phyloP scores from a whole-genome alignment of 2,113 vertebrate genomes.

The Myxocyprinus asiaticus region DNA sequence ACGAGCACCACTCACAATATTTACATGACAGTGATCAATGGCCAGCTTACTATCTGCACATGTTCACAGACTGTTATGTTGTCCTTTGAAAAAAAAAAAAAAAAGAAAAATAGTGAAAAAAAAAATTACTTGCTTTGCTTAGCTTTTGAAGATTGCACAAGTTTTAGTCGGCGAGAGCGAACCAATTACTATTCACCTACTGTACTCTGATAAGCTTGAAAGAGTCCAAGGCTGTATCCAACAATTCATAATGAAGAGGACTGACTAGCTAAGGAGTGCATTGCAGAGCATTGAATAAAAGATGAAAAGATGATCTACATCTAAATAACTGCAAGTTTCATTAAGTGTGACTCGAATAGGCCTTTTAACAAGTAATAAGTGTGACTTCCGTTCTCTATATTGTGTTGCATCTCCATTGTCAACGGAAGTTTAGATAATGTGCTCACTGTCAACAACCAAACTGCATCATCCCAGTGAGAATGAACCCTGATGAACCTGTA shows the following conservation, averaged over 20 bases:
- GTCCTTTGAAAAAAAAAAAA: slow-evolving; percentile 58
- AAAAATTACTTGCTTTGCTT: slow-evolving; percentile 35
- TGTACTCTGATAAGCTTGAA: slow-evolving; percentile 58
- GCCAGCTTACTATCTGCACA: slow-evolving; percentile 56
- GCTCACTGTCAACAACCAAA: slow-evolving; percentile 7
- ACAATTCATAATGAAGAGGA: slow-evolving; percentile 70
- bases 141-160: slow-evolving; percentile 67
- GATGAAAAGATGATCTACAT: slow-evolving; percentile 71
- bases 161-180: slow-evolving; percentile 51
- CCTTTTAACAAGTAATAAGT: not conserved
- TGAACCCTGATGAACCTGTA: slow-evolving; percentile 39
- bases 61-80: slow-evolving; percentile 49
- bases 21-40: slow-evolving; percentile 66
- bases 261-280: slow-evolving; percentile 65
- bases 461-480: slow-evolving; percentile 33
- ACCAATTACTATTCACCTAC: slow-evolving; percentile 62
- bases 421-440: not conserved
- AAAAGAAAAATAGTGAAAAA: slow-evolving; percentile 53
- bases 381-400: slow-evolving; percentile 2
- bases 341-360: slow-evolving; percentile 17
- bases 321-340: slow-evolving; percentile 40
- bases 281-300: slow-evolving; percentile 65
- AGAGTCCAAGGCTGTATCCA: slow-evolving; percentile 62
- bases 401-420: not conserved
- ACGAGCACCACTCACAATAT: slow-evolving; percentile 58